Base-by-base conservation (phyloP, 2,113 vertebrate species). In the Ramphastos sulfuratus region DNA sequence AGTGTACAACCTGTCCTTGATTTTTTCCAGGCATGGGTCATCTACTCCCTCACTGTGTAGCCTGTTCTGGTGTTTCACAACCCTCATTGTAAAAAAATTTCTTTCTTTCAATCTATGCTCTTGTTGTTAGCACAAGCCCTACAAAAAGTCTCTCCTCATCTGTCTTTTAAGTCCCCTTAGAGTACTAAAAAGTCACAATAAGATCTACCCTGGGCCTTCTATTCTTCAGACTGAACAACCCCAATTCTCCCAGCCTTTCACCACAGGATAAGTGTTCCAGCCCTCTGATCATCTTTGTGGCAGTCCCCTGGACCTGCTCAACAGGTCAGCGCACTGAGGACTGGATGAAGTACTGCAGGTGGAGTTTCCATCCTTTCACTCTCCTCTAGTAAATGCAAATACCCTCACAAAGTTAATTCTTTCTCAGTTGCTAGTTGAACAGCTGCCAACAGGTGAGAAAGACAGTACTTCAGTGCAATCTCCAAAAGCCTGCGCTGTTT, bases 1-100 rank as follows among this genome's bases (percentile, higher is more conserved):
- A 7, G 15, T 0, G 0, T 42, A 10, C 17, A 58, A 4, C 4
- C 5, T 74, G 50, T 54, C 3, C 4, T 15, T 54, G 21, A 71
- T 31, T 6, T 8, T 48, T 66, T 74, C 16, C 35, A 54, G 25
- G 16, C 4, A 25, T 23, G n/a, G 10, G 12, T 3, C 1, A 0
- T 63, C 61, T 30, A n/a, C 25, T 3, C 19, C 19, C 16, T 39
- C 39, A 61, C 61, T 71, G 48, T 8, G 23, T 8, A 82, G 24
- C 14, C 10, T n/a, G 0, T 55, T 6, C 3, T 42, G 60, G 5
- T 30, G 13, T 24, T 82, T 63, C 27, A 66, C 7, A 12, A 59
- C 2, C 1, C 7, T 46, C 33, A 28, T 5, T 0, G 21, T 13
- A 28, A 71, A 75, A 64, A 20, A 31, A 28, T 2, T 58, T 33